Evolutionary conservation across 2,888 invertebrate genomes (phyloP), one percentile per base, ranked within the genome.

Genomic region (Agonopterix arenella): DNA sequence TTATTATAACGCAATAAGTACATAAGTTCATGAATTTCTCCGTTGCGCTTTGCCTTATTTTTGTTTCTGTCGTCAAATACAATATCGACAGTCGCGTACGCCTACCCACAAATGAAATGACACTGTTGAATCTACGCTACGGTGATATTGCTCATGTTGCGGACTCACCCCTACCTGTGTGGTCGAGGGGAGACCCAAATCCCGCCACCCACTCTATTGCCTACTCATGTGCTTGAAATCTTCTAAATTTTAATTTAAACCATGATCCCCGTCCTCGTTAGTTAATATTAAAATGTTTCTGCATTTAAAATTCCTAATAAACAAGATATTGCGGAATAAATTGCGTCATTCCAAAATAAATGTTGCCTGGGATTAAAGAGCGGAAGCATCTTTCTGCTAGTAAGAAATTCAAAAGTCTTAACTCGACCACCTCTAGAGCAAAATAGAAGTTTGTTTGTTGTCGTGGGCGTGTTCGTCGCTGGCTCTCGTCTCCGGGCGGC

Each of bases 361-460:
- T n/a, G 40, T 40, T 40, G 40, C 10, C 10, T n/a, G 40, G 28
- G 28, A 40, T n/a, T 10, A 40, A n/a, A 40, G 40, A 40, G 40
- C 40, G 28, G 28, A 28, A 40, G 11, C 38, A 40, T 47, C 59
- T 62, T 61, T 57, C 50, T 44, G 59, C 43, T 57, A 54, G 59
- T 54, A 65, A 64, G 62, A 68, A 66, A 69, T 66, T 70, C 57
- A 50, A 61, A 66, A 60, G 68, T 52, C 49, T 40, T 47, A 45
- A 66, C 53, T 59, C 61, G 64, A 64, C 68, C 66, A 67, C 62
- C 59, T 60, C 59, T 53, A 59, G 50, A 57, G 68, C 64, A 63
- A 77, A 76, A 78, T 76, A 72, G 75, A 83, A 84, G 80, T 85
- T 83, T 77, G 76, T 78, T 79, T 77, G 76, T 73, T 72, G 76